phyloP scores from a whole-genome alignment of 1,140 invertebrate species.

The Orius insidiosus region DNA sequence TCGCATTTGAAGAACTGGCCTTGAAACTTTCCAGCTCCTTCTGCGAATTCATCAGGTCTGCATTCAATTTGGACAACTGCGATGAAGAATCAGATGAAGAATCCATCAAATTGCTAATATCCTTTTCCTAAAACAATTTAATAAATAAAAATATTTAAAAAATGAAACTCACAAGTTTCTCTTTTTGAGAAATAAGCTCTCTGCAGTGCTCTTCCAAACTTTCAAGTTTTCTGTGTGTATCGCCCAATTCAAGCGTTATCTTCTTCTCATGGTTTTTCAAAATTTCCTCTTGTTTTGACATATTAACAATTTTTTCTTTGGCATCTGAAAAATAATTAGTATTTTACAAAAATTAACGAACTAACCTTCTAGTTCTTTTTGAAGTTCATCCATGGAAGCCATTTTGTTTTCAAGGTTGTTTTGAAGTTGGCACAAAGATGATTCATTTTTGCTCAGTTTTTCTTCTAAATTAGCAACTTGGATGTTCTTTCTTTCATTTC shows the following conservation, averaged over 20 bases:
- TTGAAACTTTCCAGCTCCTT: conserved; percentile 27
- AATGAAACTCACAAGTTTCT: background rate
- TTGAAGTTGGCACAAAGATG: background rate
- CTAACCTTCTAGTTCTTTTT: too few relatives aligned
- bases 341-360: too few relatives aligned
- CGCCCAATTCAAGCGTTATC: conserved; percentile 30
- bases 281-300: too few relatives aligned
- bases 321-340: too few relatives aligned
- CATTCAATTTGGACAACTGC: too few relatives aligned
- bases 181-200: background rate
- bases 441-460: conserved; percentile 1
- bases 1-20: conserved; percentile 29
- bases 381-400: too few relatives aligned
- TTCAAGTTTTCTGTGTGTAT: conserved; percentile 27
- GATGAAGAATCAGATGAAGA: conserved; percentile 19
- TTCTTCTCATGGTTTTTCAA: conserved; percentile 3
- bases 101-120: too few relatives aligned
- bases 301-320: too few relatives aligned
- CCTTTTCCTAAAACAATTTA: too few relatives aligned
- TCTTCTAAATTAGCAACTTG: background rate
- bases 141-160: too few relatives aligned
- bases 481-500: background rate
- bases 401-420: too few relatives aligned
- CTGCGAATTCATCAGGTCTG: conserved; percentile 30
- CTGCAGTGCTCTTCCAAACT: conserved; percentile 22